Evolutionary conservation across 1,140 invertebrate species (phyloP), one percentile per base, ranked within the genome.

Genomic region (Heliothis virescens): DNA sequence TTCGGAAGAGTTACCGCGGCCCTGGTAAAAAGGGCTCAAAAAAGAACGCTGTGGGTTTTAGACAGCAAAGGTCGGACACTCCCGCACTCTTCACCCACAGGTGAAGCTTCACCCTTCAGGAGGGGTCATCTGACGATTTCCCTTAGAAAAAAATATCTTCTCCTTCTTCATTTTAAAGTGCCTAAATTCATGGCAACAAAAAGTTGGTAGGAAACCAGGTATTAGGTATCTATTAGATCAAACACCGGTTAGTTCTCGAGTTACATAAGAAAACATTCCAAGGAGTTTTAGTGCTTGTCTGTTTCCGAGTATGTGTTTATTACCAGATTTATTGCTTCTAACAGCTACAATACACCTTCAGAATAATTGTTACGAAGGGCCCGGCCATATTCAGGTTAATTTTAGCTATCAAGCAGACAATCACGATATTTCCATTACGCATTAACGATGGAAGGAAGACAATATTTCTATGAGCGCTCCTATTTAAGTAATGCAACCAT

Each of bases 381-480:
- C 72, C 72, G 11, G 41, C 59, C 50, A 57, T 76, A 62, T 76
- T 65, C 60, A 63, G 21, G 15, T 55, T 65, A 65, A 53, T 76
- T 65, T 63, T 53, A 76, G 74, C 74, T 76, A 76, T 76, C 74
- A 76, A 76, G 48, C 74, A 76, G 74, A 76, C 59, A 63, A 76
- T 76, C 74, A 76, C 60, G 74, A 76, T 65, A 69, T 53, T 57
- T 59, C 21, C 75, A 78, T 78, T 69, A 59, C 62, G 34, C 71
- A 59, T 78, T 63, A 65, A 57, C 62, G 75, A 78, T 69, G 75
- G 52, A 21, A 47, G 47, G 75, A 78, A 78, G 29, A 78, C 75
- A 78, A 78, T 78, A 78, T 77, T 82, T 72, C 74, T 77, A 80
- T 82, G 73, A 82, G 60, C 52, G 41, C 52, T 29, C 52, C 81